phyloP scores from a whole-genome alignment of 1,140 invertebrate species.

The Gerris buenoi region DNA sequence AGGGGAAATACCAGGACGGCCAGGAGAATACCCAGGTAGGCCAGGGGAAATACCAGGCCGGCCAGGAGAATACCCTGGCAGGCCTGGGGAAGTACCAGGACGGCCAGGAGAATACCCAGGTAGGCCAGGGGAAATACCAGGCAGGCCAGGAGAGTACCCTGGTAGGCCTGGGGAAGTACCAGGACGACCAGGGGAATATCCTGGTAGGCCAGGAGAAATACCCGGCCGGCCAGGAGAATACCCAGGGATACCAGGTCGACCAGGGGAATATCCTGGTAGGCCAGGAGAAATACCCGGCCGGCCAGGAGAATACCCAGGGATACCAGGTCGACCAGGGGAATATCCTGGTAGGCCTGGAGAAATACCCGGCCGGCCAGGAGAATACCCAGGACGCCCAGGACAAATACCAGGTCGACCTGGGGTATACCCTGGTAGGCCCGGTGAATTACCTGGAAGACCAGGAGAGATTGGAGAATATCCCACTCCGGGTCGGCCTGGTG shows the following conservation, averaged over 20 bases:
- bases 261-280: conserved; percentile 9
- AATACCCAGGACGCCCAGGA: conserved; percentile 10
- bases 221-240: conserved; percentile 12
- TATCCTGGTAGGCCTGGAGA: conserved; percentile 15
- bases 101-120: conserved; percentile 5
- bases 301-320: conserved; percentile 15
- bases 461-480: conserved; percentile 16
- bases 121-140: conserved; percentile 7
- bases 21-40: conserved; percentile 8
- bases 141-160: conserved; percentile 12
- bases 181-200: conserved; percentile 13
- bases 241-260: conserved; percentile 15
- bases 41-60: conserved; percentile 16
- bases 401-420: conserved; percentile 8
- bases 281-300: neutral
- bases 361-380: conserved; percentile 9
- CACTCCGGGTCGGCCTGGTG: conserved; percentile 12
- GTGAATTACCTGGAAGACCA: conserved; percentile 10
- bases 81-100: conserved; percentile 7
- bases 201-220: conserved; percentile 15
- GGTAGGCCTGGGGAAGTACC: conserved; percentile 11
- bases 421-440: conserved; percentile 11
- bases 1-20: conserved; percentile 11
- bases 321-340: conserved; percentile 13
- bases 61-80: conserved; percentile 10